phyloP scores from a whole-genome alignment of 2,113 vertebrate species.

The Psophia crepitans region DNA sequence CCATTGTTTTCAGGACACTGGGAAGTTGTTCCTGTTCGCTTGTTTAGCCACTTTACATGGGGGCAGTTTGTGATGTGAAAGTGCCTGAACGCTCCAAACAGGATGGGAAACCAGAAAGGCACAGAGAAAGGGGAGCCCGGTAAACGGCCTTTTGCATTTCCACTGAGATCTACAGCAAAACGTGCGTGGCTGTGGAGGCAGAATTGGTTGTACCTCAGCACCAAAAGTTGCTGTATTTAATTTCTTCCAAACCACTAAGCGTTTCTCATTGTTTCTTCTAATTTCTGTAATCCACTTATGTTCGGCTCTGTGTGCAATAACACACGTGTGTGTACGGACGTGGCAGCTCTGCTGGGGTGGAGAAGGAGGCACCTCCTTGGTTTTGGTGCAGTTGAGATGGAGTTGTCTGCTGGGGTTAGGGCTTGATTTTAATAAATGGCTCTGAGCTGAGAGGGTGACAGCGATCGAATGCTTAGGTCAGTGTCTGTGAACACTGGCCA shows the following conservation, averaged over 20 bases:
- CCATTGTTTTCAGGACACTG: rapidly evolving
- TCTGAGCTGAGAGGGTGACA: neutral
- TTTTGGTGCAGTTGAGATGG: neutral
- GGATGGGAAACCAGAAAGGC: neutral
- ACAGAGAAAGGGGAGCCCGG: rapidly evolving
- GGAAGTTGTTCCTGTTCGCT: neutral
- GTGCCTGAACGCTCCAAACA: neutral
- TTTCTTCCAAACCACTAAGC: neutral
- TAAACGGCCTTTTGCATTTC: rapidly evolving
- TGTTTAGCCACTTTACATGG: neutral
- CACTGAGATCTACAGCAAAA: neutral
- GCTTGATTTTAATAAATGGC: neutral
- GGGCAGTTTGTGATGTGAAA: rapidly evolving
- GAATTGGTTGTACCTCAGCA: neutral
- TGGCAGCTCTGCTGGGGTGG: neutral
- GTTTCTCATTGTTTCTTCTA: neutral
- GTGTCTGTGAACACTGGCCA: rapidly evolving
- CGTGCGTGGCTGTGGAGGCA: neutral
- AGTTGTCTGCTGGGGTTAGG: neutral
- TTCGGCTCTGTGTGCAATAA: neutral
- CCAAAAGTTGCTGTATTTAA: rapidly evolving
- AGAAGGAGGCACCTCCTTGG: neutral
- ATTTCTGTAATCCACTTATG: neutral
- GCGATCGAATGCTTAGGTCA: rapidly evolving
- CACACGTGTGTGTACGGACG: rapidly evolving